Conservation (phyloP, 2,888 invertebrate species). For the Latrodectus elegans region DNA sequence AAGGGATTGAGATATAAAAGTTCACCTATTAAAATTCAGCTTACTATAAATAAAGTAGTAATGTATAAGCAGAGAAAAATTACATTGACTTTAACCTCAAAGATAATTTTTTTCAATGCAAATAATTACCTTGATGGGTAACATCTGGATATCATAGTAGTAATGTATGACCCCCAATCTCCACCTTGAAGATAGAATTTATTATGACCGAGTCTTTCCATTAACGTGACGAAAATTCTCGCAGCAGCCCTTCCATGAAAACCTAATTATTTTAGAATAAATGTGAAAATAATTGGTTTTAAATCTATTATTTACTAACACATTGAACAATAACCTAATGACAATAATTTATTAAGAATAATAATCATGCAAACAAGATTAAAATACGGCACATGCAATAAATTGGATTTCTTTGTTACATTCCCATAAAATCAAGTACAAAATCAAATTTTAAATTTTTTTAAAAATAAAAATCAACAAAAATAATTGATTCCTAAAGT, state of each 20-base stretch:
- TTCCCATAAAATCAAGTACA: too few relatives aligned
- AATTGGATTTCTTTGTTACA: too few relatives aligned
- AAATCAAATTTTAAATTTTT: too few relatives aligned
- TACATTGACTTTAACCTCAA: too few relatives aligned
- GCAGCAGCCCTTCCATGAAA: conserved; percentile 73
- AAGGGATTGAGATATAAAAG: too few relatives aligned
- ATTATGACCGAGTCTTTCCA: conserved; percentile 81
- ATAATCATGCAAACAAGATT: not conserved
- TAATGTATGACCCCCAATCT: conserved; percentile 86
- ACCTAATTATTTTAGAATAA: conserved; percentile 53
- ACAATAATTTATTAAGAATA: not conserved
- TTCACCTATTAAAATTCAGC: too few relatives aligned
- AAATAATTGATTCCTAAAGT: too few relatives aligned
- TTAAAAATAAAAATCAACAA: too few relatives aligned
- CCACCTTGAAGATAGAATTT: conserved; percentile 85
- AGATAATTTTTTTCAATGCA: too few relatives aligned
- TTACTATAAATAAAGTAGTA: too few relatives aligned
- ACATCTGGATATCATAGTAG: conserved; percentile 79
- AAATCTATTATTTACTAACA: too few relatives aligned
- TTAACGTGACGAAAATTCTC: conserved; percentile 80
- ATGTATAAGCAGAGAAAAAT: too few relatives aligned
- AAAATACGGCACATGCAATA: not conserved
- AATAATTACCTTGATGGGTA: conserved; percentile 78
- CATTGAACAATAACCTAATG: not conserved
- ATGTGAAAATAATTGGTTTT: not conserved